phyloP scores from a whole-genome alignment of 2,113 vertebrate genomes.

The Psittacara wagleri region DNA sequence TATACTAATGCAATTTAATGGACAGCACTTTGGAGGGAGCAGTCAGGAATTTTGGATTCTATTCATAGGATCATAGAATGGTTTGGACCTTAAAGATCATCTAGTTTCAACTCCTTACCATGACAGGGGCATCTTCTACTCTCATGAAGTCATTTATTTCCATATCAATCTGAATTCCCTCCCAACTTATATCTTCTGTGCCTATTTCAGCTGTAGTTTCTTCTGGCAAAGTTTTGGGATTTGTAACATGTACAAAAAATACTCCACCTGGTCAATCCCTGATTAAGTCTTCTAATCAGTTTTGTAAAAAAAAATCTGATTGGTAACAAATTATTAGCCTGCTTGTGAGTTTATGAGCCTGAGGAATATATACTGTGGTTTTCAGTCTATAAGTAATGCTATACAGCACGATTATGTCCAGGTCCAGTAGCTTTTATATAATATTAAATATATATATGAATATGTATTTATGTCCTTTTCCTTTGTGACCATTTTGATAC shows the following conservation, averaged over 20 bases:
- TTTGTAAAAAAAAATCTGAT: not conserved
- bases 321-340: not conserved
- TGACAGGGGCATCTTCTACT: not conserved
- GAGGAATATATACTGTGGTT: fast-evolving
- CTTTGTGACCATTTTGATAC: not conserved
- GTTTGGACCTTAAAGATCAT: not conserved
- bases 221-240: not conserved
- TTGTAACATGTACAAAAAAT: not conserved
- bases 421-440: not conserved
- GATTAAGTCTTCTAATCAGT: not conserved
- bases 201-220: not conserved
- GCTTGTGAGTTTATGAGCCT: not conserved
- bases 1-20: not conserved
- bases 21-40: not conserved
- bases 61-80: not conserved
- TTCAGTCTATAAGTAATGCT: not conserved
- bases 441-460: not conserved
- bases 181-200: not conserved
- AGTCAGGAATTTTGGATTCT: not conserved
- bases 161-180: not conserved
- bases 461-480: not conserved
- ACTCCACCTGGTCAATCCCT: not conserved
- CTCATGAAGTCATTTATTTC: not conserved
- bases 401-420: not conserved
- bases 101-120: not conserved